Conservation (phyloP, 2,113 vertebrate species). For the Marcusenius ussheri region DNA sequence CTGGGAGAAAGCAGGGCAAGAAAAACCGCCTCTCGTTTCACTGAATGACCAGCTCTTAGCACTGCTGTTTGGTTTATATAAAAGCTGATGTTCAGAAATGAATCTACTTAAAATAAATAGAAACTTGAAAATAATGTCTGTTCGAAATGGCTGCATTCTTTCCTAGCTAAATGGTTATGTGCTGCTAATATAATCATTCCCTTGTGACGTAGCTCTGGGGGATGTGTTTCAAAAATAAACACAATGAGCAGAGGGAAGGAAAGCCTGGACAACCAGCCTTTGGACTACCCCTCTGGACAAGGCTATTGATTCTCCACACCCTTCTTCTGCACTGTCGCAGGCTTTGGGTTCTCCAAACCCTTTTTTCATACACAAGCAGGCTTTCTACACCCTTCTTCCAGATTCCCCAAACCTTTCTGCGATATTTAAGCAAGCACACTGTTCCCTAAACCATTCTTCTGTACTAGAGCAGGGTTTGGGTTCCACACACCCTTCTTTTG, state of each 20-base stretch:
- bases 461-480: not conserved
- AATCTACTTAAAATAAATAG: constrained; percentile 1
- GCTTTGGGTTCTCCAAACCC: not conserved
- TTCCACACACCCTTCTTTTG: not conserved
- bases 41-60: not conserved
- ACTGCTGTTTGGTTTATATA: not conserved
- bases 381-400: not conserved
- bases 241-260: not conserved
- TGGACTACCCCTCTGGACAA: not conserved
- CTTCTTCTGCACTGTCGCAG: not conserved
- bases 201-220: not conserved
- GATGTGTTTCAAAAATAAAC: constrained; percentile 3
- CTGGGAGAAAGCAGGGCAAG: not conserved
- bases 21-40: not conserved
- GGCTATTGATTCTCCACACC: not conserved
- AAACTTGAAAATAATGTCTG: constrained; percentile 2
- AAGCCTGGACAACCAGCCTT: not conserved
- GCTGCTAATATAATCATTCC: not conserved
- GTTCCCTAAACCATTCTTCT: not conserved
- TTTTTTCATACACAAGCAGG: not conserved
- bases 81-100: not conserved
- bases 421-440: not conserved
- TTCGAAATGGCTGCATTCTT: not conserved
- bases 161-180: not conserved
- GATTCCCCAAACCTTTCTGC: not conserved